These are phyloP conservation scores for Trachelus troglodyta DNA, from an alignment of 2,888 invertebrate genomes.

Conservation along the genomic window DNA sequence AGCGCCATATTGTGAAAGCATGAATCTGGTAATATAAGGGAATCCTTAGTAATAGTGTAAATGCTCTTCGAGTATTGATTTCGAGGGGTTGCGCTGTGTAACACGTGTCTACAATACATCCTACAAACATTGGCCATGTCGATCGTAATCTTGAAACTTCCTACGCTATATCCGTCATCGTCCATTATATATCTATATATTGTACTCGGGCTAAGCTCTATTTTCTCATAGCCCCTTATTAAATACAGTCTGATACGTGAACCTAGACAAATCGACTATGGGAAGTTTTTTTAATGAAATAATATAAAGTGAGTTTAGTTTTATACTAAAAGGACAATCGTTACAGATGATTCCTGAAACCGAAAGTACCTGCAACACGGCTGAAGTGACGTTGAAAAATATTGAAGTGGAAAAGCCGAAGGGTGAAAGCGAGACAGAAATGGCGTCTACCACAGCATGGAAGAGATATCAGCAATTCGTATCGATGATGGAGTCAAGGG, in stretches of 20 bases:
- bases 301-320: not conserved
- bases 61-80: constrained; percentile 28
- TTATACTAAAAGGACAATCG: not conserved
- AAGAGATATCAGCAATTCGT: constrained; percentile 56
- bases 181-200: not conserved
- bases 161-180: not conserved
- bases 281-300: not conserved
- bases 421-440: constrained; percentile 6
- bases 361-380: constrained; percentile 43
- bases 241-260: not conserved
- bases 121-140: constrained; percentile 10
- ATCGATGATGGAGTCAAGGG: constrained; percentile 51
- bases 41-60: constrained; percentile 54
- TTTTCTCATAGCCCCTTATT: not conserved
- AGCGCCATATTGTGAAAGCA: constrained; percentile 4
- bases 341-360: constrained; percentile 58
- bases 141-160: not conserved
- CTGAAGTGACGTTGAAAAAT: constrained; percentile 37
- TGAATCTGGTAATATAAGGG: constrained; percentile 38
- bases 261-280: not conserved
- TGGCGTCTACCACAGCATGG: constrained; percentile 51
- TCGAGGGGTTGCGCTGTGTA: constrained; percentile 37
- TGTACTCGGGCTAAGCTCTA: not conserved
- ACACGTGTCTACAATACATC: not conserved
- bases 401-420: constrained; percentile 26